Base-by-base conservation (phyloP, 2,888 invertebrate species). In the Erpobdella octoculata region DNA sequence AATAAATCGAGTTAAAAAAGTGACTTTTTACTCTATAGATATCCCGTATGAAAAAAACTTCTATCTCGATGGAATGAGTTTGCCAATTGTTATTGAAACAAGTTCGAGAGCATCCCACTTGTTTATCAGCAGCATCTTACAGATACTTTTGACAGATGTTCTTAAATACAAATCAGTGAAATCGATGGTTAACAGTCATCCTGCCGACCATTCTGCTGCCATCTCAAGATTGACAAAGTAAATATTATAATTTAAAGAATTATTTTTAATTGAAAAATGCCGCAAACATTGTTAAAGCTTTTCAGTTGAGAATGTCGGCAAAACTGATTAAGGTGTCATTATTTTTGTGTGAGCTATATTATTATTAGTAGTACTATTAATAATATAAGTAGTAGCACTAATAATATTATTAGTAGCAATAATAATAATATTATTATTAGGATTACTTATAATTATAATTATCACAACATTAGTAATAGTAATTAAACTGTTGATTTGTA, bases 151-250 rank as follows among this genome's bases (percentile, higher is more conserved):
- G 37, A 77, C 80, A 71, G 83, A 84, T 72, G 79, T 82, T 18
- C 77, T 84, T 5, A 83, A 83, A 6, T 84, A 83, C 74, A 78
- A 77, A n/a, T 77, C 80, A 62, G 82, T 83, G 0, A 75, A 78
- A 66, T 78, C 83, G 15, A 18, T 21, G 18, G 73, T 78, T 37
- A 77, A 77, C 66, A 75, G 75, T 36, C 78, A 78, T 71, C 76
- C 77, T 41, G 79, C 79, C 76, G 81, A 82, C 73, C 77, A 81
- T 28, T 78, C 79, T 0, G 74, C 75, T 15, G 79, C 80, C 5
- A 76, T 83, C 58, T 78, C 80, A 74, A 75, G 82, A 46, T 77
- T 83, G n/a, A 77, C 81, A 2, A 80, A 81, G 9, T 82, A 80
- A 53, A 12, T 8, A 33, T 70, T n/a, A 70, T 2, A 18, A 31